Percentiles rank a stretch among this genome's conserved stretches.
phyloP scores from a whole-genome alignment of 2,113 vertebrate genomes.

The Festucalex cinctus region DNA sequence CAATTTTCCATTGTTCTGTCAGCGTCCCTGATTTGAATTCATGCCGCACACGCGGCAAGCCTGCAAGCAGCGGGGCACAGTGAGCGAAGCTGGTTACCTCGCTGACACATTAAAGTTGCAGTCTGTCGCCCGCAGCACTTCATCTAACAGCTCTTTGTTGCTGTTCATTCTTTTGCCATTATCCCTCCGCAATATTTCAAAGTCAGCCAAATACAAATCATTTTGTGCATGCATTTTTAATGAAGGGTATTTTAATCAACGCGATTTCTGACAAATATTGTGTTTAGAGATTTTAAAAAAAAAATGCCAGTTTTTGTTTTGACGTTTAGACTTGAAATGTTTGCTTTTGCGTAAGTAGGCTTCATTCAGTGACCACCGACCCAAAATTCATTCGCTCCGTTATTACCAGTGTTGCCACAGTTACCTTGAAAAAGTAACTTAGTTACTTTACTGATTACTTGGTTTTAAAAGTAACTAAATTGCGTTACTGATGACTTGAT shows the following conservation, averaged over 20 bases:
- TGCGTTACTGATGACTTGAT: no score
- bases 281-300: background rate
- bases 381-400: slow-evolving; percentile 2
- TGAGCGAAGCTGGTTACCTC: slow-evolving; percentile 10
- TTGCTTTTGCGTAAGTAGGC: background rate
- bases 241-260: background rate
- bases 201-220: background rate
- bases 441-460: no score
- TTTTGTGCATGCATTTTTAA: slow-evolving; percentile 4
- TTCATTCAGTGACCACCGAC: background rate
- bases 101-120: slow-evolving; percentile 14
- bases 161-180: slow-evolving; percentile 6
- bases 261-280: background rate
- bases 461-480: no score
- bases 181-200: slow-evolving; percentile 4
- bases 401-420: no score
- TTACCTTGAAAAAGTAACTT: no score
- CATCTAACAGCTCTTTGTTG: slow-evolving; percentile 9
- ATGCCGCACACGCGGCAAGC: background rate
- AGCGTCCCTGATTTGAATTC: slow-evolving; percentile 3
- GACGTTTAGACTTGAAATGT: background rate
- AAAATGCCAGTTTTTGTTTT: background rate
- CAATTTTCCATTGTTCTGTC: background rate
- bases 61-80: slow-evolving; percentile 4
- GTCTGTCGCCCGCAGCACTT: slow-evolving; percentile 12